Evolutionary conservation across 2,888 invertebrate species (phyloP), one percentile per base, ranked within the genome.

Genomic region (Drosophila lutescens): DNA sequence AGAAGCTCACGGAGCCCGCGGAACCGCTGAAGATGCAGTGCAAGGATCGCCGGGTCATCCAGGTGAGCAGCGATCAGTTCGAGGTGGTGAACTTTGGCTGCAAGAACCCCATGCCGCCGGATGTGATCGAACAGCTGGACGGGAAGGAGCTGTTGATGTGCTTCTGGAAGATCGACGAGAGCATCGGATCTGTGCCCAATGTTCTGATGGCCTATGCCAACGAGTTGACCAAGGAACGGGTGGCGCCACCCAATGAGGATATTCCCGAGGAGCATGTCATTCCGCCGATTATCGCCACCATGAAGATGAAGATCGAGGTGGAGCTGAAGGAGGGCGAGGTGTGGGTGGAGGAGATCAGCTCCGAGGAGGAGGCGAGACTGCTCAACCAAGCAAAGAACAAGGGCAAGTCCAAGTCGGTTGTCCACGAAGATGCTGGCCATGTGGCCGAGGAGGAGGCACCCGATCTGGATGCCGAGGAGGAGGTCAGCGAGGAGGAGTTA

Each of bases 91-190:
- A 92, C 70, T 91, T 83, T 51, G 83, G 90, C 0, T 90, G 91
- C 66, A 79, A 88, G 23, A 92, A 92, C 87, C 92, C 92, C 0
- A 17, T 92, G 15, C 57, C 86, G 0, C 40, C 76, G 2, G 91
- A 92, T 23, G 69, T 92, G 23, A 73, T 92, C 5, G 84, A 92
- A 6, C 86, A 90, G 34, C 71, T 92, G 63, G 74, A 86, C 61
- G 84, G 89, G 10, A 92, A 92, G 59, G 92, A 92, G 55, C 58
- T 91, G 50, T 76, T 92, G 2, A 51, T 89, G n/a, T 90, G 91
- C 44, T 90, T 88, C 65, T 92, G 92, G 92, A 92, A 92, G 78
- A 69, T 90, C 20, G 92, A 91, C 12, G 87, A 87, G 9, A 66
- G 82, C 13, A 56, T 81, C 4, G 80, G 82, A 0, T 49, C 77